Evolutionary conservation across 2,113 vertebrate genomes (phyloP), one percentile per base, ranked within the genome.

Genomic region (Chionodraco myersi): DNA sequence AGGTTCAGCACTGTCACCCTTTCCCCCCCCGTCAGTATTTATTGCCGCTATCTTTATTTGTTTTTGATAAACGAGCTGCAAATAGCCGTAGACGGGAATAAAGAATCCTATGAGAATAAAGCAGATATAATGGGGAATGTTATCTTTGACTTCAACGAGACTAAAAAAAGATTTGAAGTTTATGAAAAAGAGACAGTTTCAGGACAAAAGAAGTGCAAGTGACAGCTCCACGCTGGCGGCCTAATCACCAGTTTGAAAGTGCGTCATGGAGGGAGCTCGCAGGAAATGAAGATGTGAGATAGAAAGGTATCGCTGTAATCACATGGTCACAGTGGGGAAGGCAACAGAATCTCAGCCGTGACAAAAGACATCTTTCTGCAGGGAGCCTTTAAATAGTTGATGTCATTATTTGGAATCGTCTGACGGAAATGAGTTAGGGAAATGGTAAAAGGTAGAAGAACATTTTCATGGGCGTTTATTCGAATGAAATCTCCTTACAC

Each of bases 71-170:
- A 84, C 72, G 53, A 70, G 47, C 62, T 48, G 16, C 80, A 89
- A 91, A 91, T 85, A 91, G 79, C 69, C 14, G n/a, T 5, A 72
- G 78, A 77, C 44, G 21, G 51, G 69, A 77, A 73, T 52, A 70
- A 79, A 85, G 62, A 60, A 67, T 56, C 60, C 48, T 23, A 72
- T n/a, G 30, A 77, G 65, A 72, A 82, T 73, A 82, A 86, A 75
- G 10, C n/a, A 34, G 48, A 76, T 73, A 10, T 72, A 75, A 83
- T n/a, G 1, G 14, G 61, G 30, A 75, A 65, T 5, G 53, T 84
- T 79, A 79, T 89, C 88, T 86, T 54, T 69, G 74, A 83, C 78
- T 45, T 26, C 53, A 68, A 6, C 70, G 8, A 54, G 41, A 10
- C 34, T 30, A 4, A 10, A 47, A 66, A 47, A 47, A 65, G 5